Base-by-base conservation (phyloP, 1,140 invertebrate genomes). In the Drosophila kohkoa region DNA sequence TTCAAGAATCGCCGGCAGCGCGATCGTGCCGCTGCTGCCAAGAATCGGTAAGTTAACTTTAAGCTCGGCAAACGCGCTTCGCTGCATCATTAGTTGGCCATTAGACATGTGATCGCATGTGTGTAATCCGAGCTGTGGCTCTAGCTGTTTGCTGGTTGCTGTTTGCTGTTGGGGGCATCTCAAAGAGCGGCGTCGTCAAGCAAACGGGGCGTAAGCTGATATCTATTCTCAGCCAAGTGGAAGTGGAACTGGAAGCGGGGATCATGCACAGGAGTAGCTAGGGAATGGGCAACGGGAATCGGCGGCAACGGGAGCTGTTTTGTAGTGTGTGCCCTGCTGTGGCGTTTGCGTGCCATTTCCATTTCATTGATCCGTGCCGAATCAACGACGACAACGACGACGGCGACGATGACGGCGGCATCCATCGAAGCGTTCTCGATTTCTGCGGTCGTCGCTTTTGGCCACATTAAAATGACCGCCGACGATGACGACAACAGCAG, bases 1-100 rank as follows among this genome's bases (percentile, higher is more conserved):
- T 99, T 99, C 95, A 99, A 99, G 93, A 99, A 99, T 94, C 94
- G 99, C 67, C 94, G 99, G 82, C 99, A 99, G 93, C 94, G 99
- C 76, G 99, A 99, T 94, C 94, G 99, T 79, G 99, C 99, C 8
- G 99, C 99, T 6, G 98, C 98, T n/a, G 98, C 98, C 52, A 99
- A 99, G 94, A 99, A 99, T 94, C 96, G 98, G 97, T 99, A 94
- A 93, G 95, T 89, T 43, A 5, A 25, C 3, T 25, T 25, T 25
- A 52, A n/a, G 10, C 8, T 41, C 6, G 7, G 35, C 35, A 10
- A 60, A 49, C 32, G 28, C 72, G 41, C 72, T 52, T 60, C 55
- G 49, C 60, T 67, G 60, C 69, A 78, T 25, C 66, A 55, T 77
- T 65, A 72, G 66, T 75, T 38, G 66, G 38, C 59, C 45, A 81